These are phyloP conservation scores for Shargacucullia verbasci DNA, from an alignment of 2,888 invertebrate genomes.

Conservation along the genomic window DNA sequence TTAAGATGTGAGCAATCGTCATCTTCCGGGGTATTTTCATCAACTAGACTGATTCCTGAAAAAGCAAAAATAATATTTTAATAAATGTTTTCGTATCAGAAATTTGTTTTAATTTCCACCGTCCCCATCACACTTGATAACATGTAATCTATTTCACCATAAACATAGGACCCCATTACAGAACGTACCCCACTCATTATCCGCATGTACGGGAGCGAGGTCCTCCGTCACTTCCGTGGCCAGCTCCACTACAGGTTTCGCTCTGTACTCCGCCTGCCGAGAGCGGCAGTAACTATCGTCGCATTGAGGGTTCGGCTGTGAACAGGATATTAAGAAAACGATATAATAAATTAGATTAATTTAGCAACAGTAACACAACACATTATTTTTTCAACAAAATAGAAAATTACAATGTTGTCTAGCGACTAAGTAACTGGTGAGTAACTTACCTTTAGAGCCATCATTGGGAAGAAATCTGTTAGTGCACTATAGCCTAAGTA, in stretches of 20 bases:
- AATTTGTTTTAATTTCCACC: no score
- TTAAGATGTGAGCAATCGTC: slow-evolving; percentile 77
- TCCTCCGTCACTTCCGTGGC: slow-evolving; percentile 87
- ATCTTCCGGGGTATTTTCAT: slow-evolving; percentile 91
- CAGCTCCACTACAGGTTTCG: slow-evolving; percentile 88
- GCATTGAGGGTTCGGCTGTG: slow-evolving; percentile 95
- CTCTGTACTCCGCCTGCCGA: slow-evolving; percentile 90
- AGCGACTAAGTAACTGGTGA: no score
- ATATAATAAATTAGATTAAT: no score
- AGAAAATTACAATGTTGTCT: no score
- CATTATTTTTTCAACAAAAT: no score
- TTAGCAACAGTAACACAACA: no score
- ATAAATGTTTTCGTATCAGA: no score
- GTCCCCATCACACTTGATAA: no score
- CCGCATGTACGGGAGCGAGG: slow-evolving; percentile 92
- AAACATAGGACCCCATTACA: no score
- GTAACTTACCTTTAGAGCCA: slow-evolving; percentile 92
- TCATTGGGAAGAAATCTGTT: slow-evolving; percentile 98
- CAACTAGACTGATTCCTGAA: slow-evolving; percentile 91
- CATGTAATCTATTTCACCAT: no score
- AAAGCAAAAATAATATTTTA: slow-evolving; percentile 4
- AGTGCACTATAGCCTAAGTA: slow-evolving; percentile 99
- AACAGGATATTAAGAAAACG: no score
- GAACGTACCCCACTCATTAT: slow-evolving; percentile 96
- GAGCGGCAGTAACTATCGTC: slow-evolving; percentile 94